A percentile compares a stretch with the other conserved stretches of the same genome.
These are phyloP conservation scores for Oncorhynchus masou DNA, from an alignment of 2,113 vertebrate genomes.

Conservation along the genomic window DNA sequence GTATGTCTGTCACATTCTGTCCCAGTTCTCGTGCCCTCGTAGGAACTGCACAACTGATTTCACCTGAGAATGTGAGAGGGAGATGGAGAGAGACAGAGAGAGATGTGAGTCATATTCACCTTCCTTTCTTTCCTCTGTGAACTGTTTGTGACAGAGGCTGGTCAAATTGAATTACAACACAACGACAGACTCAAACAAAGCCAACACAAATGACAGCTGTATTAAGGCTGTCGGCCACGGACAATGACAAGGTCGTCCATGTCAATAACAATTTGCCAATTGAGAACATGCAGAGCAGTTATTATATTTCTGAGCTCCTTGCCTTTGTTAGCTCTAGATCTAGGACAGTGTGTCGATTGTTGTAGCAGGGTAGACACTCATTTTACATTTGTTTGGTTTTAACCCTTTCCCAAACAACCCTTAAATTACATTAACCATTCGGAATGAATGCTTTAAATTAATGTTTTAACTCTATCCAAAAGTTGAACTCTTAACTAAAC, in stretches of 20 bases:
- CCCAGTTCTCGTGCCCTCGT: neutral
- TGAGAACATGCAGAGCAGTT: neutral
- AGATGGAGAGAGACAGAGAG: neutral
- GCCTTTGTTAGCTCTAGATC: too few species aligned
- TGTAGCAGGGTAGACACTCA: too few species aligned
- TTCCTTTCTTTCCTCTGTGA: slow-evolving; percentile 18
- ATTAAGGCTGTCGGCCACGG: neutral
- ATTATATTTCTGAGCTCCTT: neutral
- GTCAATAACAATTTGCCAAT: neutral
- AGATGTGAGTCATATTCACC: slow-evolving; percentile 18
- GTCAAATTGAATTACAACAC: slow-evolving; percentile 7
- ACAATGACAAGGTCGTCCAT: neutral
- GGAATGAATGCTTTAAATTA: too few species aligned
- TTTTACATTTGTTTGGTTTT: too few species aligned
- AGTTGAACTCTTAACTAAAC: too few species aligned
- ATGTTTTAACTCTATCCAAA: too few species aligned
- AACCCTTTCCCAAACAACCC: too few species aligned
- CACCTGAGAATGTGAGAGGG: neutral
- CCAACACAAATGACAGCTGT: neutral
- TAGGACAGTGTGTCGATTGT: too few species aligned
- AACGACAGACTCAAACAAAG: slow-evolving; percentile 6
- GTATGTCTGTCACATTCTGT: neutral
- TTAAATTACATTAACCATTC: too few species aligned
- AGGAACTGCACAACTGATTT: neutral
- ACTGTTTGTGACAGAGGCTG: slow-evolving; percentile 1